phyloP scores from a whole-genome alignment of 2,113 vertebrate species.

The Lathamus discolor region DNA sequence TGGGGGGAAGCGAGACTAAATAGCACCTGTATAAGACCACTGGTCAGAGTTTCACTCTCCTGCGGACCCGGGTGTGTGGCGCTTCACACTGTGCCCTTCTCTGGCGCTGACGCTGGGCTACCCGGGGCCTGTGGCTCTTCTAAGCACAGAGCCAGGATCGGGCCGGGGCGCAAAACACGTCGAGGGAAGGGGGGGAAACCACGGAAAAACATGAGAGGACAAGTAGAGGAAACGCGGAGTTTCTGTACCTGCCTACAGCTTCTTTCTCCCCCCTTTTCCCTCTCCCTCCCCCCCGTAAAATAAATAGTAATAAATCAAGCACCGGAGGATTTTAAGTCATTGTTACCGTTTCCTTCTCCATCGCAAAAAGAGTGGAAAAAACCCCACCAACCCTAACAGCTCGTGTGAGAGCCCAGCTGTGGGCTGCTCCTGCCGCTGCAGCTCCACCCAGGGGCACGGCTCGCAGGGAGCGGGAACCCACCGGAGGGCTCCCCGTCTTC shows the following conservation, averaged over 20 bases:
- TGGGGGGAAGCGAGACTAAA: neutral
- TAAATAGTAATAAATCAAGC: neutral
- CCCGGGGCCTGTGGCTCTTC: neutral
- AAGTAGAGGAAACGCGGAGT: neutral
- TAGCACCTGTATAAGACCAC: neutral
- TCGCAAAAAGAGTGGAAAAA: neutral
- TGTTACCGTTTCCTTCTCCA: neutral
- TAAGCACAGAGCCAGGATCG: neutral
- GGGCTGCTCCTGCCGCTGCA: neutral
- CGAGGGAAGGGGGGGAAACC: neutral
- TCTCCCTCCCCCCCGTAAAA: neutral
- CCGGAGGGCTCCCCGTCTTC: neutral
- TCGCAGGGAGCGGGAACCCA: neutral
- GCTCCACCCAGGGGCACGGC: conserved; percentile 21
- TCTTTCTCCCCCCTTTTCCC: neutral
- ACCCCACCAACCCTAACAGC: neutral
- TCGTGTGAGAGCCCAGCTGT: neutral
- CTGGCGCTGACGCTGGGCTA: neutral
- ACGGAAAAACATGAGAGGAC: neutral
- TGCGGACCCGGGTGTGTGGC: rapidly evolving
- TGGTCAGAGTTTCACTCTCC: neutral
- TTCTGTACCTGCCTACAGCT: neutral
- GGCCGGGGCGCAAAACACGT: neutral
- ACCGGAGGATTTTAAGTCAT: neutral
- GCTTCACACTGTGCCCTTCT: neutral